Evolutionary conservation across 1,140 invertebrate genomes (phyloP).

Genomic region (Drosophila truncata): DNA sequence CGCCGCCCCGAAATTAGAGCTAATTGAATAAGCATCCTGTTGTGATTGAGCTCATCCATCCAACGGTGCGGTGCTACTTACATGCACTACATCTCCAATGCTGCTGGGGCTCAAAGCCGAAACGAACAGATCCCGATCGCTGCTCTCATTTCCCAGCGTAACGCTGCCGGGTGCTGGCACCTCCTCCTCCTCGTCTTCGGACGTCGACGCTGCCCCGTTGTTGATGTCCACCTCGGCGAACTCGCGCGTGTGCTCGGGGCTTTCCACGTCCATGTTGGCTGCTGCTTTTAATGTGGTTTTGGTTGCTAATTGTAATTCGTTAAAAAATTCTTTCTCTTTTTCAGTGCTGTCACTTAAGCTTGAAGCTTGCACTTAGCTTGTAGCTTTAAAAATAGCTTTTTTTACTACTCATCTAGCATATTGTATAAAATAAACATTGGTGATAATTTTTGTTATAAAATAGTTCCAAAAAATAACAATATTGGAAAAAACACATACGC

Average conservation of each 20-base stretch:
- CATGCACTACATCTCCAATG: conserved; percentile 61
- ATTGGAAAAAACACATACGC: too few species aligned
- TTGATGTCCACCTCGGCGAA: conserved; percentile 83
- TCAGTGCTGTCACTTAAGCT: too few species aligned
- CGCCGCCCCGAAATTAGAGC: conserved; percentile 59
- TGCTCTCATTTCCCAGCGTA: conserved; percentile 38
- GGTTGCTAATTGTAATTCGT: conserved; percentile 36
- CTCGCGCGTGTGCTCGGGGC: conserved; percentile 66
- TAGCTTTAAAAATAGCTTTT: too few species aligned
- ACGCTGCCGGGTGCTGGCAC: conserved; percentile 76
- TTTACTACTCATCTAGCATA: too few species aligned
- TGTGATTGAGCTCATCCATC: not conserved
- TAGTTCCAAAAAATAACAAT: too few species aligned
- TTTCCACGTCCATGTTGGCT: conserved; percentile 69
- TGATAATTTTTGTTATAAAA: too few species aligned
- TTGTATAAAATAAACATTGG: too few species aligned
- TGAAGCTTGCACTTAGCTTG: too few species aligned
- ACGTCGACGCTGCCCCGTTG: conserved; percentile 68
- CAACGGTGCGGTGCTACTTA: conserved; percentile 47
- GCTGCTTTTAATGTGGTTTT: conserved; percentile 13
- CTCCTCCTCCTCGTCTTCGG: conserved; percentile 77
- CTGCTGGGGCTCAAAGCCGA: conserved; percentile 70
- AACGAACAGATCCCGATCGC: conserved; percentile 75
- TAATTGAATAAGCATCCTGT: conserved; percentile 32
- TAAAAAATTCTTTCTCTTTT: conserved; percentile 28